phyloP scores from a whole-genome alignment of 2,888 invertebrate genomes.

The Tetranychus piercei region DNA sequence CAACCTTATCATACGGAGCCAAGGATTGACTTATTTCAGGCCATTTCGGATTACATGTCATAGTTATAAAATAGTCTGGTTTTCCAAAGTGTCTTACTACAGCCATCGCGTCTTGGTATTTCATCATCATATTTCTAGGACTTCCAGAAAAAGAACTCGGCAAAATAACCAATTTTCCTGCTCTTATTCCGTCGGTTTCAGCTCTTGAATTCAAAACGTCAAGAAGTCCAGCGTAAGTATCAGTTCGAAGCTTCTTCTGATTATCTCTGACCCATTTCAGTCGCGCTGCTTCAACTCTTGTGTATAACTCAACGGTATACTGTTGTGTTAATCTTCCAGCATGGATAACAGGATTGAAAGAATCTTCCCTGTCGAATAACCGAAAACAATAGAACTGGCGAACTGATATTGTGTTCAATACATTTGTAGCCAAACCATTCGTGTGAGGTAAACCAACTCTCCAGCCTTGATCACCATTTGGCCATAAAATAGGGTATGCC shows the following conservation, averaged over 20 bases:
- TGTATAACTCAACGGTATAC: constrained; percentile 29
- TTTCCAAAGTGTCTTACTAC: constrained; percentile 33
- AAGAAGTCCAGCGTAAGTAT: constrained; percentile 28
- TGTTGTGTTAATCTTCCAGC: constrained; percentile 24
- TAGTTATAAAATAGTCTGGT: constrained; percentile 35
- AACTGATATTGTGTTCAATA: not conserved
- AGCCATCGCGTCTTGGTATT: constrained; percentile 35
- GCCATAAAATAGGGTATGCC: constrained; percentile 27
- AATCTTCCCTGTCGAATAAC: not conserved
- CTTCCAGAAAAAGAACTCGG: constrained; percentile 28
- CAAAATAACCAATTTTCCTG: constrained; percentile 14
- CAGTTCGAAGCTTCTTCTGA: constrained; percentile 28
- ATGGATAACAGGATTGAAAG: not conserved
- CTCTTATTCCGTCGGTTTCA: not conserved
- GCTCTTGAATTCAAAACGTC: constrained; percentile 19
- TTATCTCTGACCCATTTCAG: constrained; percentile 27
- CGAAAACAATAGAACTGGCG: not conserved
- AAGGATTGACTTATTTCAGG: constrained; percentile 32
- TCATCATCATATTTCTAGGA: constrained; percentile 31
- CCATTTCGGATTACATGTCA: constrained; percentile 36
- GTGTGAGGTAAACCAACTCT: not conserved
- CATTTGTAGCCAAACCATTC: too few species aligned
- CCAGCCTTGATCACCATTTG: constrained; percentile 26
- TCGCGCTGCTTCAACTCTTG: constrained; percentile 28
- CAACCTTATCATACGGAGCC: constrained; percentile 15